A percentile compares a stretch with the other conserved stretches of the same genome.
Evolutionary conservation across 2,797 vertebrate genomes (phyloP).

Genomic region (Rhinophrynus dorsalis): DNA sequence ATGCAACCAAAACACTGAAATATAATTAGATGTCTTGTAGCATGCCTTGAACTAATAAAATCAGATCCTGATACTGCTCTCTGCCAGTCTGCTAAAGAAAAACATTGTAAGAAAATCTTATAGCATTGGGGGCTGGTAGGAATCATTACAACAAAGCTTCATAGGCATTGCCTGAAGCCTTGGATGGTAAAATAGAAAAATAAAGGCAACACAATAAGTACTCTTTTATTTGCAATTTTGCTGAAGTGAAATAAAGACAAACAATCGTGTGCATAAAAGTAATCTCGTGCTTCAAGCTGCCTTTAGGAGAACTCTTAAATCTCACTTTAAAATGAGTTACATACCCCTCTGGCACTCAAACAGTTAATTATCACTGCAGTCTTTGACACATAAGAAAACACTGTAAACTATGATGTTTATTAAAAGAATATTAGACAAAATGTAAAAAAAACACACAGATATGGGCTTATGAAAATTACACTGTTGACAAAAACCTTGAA

Average conservation of each 20-base stretch:
- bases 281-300: conserved; percentile 53
- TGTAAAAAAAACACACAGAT: conserved; percentile 31
- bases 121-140: conserved; percentile 52
- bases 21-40: neutral
- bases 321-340: conserved; percentile 54
- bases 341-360: no score
- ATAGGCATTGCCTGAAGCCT: conserved; percentile 58
- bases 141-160: conserved; percentile 58
- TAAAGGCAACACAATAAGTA: conserved; percentile 57
- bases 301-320: conserved; percentile 55
- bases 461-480: conserved; percentile 24
- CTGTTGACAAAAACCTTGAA: conserved; percentile 34
- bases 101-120: conserved; percentile 53
- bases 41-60: conserved; percentile 3
- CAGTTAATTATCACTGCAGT: neutral
- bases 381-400: neutral
- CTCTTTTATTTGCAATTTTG: conserved; percentile 58
- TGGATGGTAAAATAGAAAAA: conserved; percentile 39
- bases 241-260: conserved; percentile 58
- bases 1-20: neutral
- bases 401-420: conserved; percentile 20
- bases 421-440: conserved; percentile 27
- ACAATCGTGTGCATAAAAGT: conserved; percentile 49
- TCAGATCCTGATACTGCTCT: conserved; percentile 18
- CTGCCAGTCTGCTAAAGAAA: conserved; percentile 31